phyloP scores from a whole-genome alignment of 2,113 vertebrate species.

The Gobio gobio region DNA sequence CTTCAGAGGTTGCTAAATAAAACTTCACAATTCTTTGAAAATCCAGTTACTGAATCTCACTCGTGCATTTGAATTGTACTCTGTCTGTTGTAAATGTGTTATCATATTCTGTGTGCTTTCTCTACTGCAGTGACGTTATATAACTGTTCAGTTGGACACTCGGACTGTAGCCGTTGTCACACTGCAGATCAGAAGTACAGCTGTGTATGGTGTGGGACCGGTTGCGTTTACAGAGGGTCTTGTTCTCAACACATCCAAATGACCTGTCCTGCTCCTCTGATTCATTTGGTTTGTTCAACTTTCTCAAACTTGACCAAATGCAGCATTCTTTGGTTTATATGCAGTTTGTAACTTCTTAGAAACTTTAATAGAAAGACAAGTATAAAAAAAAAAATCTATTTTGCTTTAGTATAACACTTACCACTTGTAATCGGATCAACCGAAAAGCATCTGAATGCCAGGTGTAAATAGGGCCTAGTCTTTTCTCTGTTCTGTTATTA shows the following conservation, averaged over 20 bases:
- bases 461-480: background rate
- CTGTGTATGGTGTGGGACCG: conserved; percentile 94
- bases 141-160: conserved; percentile 91
- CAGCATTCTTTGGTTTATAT: background rate
- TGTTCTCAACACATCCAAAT: conserved; percentile 83
- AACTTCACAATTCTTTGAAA: background rate
- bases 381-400: background rate
- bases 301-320: background rate
- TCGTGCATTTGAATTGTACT: background rate
- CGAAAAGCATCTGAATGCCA: too few species aligned
- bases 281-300: conserved; percentile 82
- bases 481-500: background rate
- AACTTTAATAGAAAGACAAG: background rate
- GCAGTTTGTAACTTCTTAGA: background rate
- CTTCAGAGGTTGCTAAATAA: background rate
- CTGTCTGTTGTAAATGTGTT: background rate
- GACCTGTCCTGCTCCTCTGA: conserved; percentile 90
- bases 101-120: background rate
- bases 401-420: background rate
- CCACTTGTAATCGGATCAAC: background rate
- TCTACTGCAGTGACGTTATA: conserved; percentile 86
- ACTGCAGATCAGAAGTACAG: conserved; percentile 85
- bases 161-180: conserved; percentile 94
- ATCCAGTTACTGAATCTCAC: background rate
- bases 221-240: conserved; percentile 83